These are phyloP conservation scores for Plotosus lineatus DNA, from an alignment of 2,113 vertebrate species.

Conservation along the genomic window DNA sequence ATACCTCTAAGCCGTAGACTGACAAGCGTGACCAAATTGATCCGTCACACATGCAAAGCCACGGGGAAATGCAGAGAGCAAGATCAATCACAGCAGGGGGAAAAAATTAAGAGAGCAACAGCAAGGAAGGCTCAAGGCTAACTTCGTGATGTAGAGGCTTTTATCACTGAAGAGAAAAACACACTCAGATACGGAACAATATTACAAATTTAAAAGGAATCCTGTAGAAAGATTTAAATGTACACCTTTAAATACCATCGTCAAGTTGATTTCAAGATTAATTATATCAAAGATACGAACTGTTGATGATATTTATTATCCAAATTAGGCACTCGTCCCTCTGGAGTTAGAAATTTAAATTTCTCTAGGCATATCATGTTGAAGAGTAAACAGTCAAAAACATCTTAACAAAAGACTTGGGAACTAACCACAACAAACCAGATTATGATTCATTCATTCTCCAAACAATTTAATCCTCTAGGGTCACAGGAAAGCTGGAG, in stretches of 20 bases:
- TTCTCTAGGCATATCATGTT: background rate
- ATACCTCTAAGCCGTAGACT: slow-evolving; percentile 59
- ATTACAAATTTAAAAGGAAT: background rate
- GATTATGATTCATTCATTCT: too few relatives aligned
- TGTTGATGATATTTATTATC: background rate
- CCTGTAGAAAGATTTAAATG: background rate
- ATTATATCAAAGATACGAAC: background rate
- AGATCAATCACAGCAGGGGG: slow-evolving; percentile 49
- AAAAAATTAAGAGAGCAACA: slow-evolving; percentile 42
- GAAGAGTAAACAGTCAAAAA: background rate
- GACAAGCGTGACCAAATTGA: slow-evolving; percentile 58
- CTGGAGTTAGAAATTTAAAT: background rate
- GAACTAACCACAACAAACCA: too few relatives aligned
- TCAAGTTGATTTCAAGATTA: background rate
- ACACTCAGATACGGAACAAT: background rate
- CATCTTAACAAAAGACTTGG: too few relatives aligned
- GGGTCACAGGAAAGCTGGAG: too few relatives aligned
- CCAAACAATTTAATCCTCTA: too few relatives aligned
- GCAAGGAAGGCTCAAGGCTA: slow-evolving; percentile 1
- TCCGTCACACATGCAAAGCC: slow-evolving; percentile 56
- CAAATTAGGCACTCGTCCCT: background rate
- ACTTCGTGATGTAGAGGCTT: background rate
- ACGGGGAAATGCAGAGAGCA: slow-evolving; percentile 39
- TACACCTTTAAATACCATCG: background rate
- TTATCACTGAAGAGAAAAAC: background rate